Conservation (phyloP, 2,113 vertebrate species). For the Tringa solitaria region DNA sequence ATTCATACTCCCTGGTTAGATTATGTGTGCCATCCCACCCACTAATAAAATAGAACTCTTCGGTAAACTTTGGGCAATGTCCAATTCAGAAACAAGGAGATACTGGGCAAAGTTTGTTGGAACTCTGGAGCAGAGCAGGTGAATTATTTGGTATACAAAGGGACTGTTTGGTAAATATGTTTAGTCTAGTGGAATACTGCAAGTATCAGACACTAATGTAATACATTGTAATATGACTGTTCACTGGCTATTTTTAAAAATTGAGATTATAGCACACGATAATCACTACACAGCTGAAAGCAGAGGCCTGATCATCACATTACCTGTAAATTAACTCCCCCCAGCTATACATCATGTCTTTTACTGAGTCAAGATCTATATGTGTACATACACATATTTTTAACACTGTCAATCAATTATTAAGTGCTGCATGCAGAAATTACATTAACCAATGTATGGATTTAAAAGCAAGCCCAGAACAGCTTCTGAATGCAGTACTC, state of each 20-base stretch:
- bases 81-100: not conserved
- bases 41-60: not conserved
- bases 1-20: not conserved
- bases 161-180: not conserved
- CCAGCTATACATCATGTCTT: not conserved
- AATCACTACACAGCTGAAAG: not conserved
- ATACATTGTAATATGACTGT: not conserved
- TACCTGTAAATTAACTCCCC: not conserved
- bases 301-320: not conserved
- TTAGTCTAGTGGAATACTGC: not conserved
- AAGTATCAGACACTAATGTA: not conserved
- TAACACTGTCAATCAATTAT: not conserved
- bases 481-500: not conserved
- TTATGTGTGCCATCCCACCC: not conserved
- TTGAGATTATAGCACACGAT: not conserved
- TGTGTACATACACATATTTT: not conserved
- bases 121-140: not conserved
- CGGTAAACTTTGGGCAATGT: not conserved
- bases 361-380: not conserved
- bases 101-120: not conserved
- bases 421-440: not conserved
- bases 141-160: not conserved
- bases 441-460: not conserved
- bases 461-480: not conserved
- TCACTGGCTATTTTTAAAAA: not conserved